A percentile compares a stretch with the other conserved stretches of the same genome.
Evolutionary conservation across 2,888 invertebrate genomes (phyloP).

Genomic region (Coremacera marginata): DNA sequence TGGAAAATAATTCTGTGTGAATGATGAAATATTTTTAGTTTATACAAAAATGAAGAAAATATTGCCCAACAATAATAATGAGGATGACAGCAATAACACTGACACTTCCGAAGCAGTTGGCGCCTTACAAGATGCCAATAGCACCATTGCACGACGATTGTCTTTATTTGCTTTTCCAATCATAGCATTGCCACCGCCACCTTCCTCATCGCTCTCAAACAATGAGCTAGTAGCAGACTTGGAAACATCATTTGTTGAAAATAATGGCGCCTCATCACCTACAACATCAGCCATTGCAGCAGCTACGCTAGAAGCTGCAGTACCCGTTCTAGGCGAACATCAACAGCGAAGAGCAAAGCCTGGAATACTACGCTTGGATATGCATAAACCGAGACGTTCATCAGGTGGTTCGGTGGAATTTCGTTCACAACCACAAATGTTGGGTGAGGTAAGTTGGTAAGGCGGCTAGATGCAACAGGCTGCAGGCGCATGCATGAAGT

Average conservation of each 20-base stretch:
- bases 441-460: slow-evolving; percentile 57
- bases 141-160: background rate
- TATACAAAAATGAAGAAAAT: no score
- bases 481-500: background rate
- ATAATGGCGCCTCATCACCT: slow-evolving; percentile 16
- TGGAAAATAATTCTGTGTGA: background rate
- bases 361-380: slow-evolving; percentile 70
- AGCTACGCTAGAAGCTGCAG: background rate
- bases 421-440: slow-evolving; percentile 60
- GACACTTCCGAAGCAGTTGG: background rate
- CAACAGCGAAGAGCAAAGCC: slow-evolving; percentile 62
- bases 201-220: slow-evolving; percentile 32
- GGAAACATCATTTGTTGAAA: background rate
- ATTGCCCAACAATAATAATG: background rate
- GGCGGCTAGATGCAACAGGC: background rate
- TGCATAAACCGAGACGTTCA: slow-evolving; percentile 70
- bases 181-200: slow-evolving; percentile 44
- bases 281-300: background rate
- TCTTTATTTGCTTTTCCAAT: slow-evolving; percentile 38
- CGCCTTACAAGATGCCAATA: background rate
- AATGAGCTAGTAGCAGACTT: background rate
- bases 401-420: slow-evolving; percentile 71
- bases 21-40: no score
- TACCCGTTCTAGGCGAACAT: slow-evolving; percentile 21
- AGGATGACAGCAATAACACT: background rate